These are phyloP conservation scores for Micrasema longulum DNA, from an alignment of 1,140 invertebrate genomes.

Conservation along the genomic window DNA sequence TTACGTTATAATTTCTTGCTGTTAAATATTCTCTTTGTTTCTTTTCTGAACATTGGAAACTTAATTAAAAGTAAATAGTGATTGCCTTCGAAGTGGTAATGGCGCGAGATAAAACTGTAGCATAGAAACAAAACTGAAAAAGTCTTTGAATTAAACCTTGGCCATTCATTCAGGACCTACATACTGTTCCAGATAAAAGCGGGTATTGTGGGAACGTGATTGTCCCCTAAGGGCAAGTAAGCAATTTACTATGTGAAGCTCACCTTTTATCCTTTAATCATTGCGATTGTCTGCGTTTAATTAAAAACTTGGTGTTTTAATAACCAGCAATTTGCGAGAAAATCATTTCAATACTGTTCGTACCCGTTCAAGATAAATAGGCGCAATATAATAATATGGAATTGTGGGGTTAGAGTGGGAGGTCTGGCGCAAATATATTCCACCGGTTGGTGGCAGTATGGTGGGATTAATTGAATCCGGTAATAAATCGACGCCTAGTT, in stretches of 20 bases:
- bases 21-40: slow-evolving; percentile 33
- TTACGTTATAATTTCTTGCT: slow-evolving; percentile 29
- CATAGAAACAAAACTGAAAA: slow-evolving; percentile 26
- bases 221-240: background rate
- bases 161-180: slow-evolving; percentile 5
- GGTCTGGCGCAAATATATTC: background rate
- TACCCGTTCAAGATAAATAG: no score
- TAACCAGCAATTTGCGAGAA: background rate
- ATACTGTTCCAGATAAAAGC: slow-evolving; percentile 8
- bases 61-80: slow-evolving; percentile 44
- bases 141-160: slow-evolving; percentile 24
- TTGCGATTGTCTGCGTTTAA: no score
- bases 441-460: slow-evolving; percentile 18
- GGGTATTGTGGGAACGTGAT: slow-evolving; percentile 2
- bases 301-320: no score
- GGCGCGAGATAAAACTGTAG: slow-evolving; percentile 29
- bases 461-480: slow-evolving; percentile 39
- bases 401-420: background rate
- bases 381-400: slow-evolving; percentile 3
- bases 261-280: no score
- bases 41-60: slow-evolving; percentile 27
- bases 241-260: no score
- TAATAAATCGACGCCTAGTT: slow-evolving; percentile 32
- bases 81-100: slow-evolving; percentile 32
- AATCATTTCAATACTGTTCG: no score